Conservation (phyloP, 2,797 vertebrate genomes). For the Macroramphosus scolopax region DNA sequence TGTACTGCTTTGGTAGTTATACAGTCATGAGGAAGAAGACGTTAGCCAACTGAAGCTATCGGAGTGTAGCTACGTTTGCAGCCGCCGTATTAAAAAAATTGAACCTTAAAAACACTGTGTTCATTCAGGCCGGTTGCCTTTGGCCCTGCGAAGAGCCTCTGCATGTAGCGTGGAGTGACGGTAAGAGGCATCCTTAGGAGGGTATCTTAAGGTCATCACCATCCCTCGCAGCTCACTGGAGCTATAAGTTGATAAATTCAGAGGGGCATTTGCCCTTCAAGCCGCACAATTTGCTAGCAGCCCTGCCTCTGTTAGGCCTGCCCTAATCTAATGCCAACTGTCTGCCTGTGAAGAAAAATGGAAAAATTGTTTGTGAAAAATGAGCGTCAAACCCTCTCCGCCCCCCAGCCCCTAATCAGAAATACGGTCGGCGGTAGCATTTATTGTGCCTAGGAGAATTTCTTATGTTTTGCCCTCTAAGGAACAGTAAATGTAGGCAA, state of each 20-base stretch:
- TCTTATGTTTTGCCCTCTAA: slow-evolving; percentile 70
- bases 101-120: slow-evolving; percentile 24
- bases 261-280: slow-evolving; percentile 83
- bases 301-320: slow-evolving; percentile 73
- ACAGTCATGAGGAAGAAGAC: slow-evolving; percentile 8
- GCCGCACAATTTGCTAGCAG: slow-evolving; percentile 78
- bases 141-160: slow-evolving; percentile 45
- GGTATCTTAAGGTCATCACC: slow-evolving; percentile 80
- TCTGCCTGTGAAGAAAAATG: slow-evolving; percentile 79
- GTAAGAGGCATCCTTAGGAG: slow-evolving; percentile 72
- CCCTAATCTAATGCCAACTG: slow-evolving; percentile 83
- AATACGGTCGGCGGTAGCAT: slow-evolving; percentile 70
- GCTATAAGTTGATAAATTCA: slow-evolving; percentile 82
- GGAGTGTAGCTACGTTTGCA: slow-evolving; percentile 18
- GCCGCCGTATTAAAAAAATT: slow-evolving; percentile 43
- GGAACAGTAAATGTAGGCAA: slow-evolving; percentile 78
- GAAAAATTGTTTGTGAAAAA: slow-evolving; percentile 82
- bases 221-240: slow-evolving; percentile 74
- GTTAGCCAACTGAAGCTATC: slow-evolving; percentile 11
- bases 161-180: slow-evolving; percentile 53
- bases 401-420: slow-evolving; percentile 71
- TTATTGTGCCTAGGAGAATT: slow-evolving; percentile 78
- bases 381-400: slow-evolving; percentile 68
- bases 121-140: slow-evolving; percentile 37
- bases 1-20: background rate